These are phyloP conservation scores for Patella depressa DNA, from an alignment of 2,888 invertebrate genomes.

Conservation along the genomic window DNA sequence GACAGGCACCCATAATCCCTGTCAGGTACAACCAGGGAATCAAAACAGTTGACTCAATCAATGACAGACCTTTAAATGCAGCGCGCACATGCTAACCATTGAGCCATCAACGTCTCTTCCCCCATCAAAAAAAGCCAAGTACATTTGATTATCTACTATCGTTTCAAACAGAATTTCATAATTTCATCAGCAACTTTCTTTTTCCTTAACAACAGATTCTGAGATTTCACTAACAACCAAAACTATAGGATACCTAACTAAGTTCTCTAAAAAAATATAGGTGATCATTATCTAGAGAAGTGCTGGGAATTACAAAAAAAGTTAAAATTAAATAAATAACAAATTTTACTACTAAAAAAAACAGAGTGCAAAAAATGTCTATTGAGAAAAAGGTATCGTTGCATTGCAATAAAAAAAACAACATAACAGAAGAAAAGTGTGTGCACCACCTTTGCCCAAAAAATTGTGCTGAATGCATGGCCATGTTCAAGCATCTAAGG, in stretches of 20 bases:
- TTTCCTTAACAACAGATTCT: background rate
- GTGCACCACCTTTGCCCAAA: background rate
- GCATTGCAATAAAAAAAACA: background rate
- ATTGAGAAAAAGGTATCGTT: slow-evolving; percentile 3
- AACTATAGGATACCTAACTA: slow-evolving; percentile 5
- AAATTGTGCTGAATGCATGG: slow-evolving; percentile 1
- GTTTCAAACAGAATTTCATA: no score
- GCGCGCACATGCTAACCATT: no score
- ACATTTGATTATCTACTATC: no score
- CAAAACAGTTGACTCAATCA: no score
- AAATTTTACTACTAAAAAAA: slow-evolving; percentile 2
- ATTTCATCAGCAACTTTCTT: no score
- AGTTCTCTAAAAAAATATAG: background rate
- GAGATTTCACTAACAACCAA: background rate
- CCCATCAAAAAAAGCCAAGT: no score
- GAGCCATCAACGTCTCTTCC: no score
- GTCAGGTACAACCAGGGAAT: no score
- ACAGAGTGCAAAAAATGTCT: slow-evolving; percentile 5
- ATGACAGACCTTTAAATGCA: no score
- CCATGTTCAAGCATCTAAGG: slow-evolving; percentile 1
- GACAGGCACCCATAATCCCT: no score
- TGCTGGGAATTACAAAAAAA: slow-evolving; percentile 10
- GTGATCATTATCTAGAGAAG: background rate
- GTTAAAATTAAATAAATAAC: background rate
- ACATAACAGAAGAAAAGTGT: background rate